Conservation (phyloP, 2,797 vertebrate species). For the Pseudochirops corinnae region DNA sequence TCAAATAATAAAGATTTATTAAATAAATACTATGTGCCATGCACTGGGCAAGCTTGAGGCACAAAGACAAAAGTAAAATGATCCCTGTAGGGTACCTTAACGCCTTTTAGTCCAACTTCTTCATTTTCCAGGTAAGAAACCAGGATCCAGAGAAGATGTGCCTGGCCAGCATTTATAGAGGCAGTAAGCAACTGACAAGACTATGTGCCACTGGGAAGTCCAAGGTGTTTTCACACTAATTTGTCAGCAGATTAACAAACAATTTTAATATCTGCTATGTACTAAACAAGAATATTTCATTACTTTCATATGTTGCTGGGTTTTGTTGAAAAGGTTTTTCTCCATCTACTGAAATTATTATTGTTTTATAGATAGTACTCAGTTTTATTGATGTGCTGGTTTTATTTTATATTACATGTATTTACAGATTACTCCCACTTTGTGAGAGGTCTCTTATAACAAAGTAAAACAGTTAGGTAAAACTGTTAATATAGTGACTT, state of each 20-base stretch:
- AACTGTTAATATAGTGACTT: neutral
- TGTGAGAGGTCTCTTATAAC: neutral
- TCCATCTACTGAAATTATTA: neutral
- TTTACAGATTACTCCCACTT: neutral
- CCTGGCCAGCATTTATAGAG: neutral
- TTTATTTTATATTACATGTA: neutral
- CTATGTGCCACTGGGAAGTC: neutral
- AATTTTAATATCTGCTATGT: slow-evolving; percentile 41
- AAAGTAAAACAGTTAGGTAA: neutral
- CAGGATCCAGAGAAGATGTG: neutral
- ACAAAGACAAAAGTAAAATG: neutral
- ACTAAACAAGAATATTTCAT: slow-evolving; percentile 1
- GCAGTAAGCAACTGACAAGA: neutral
- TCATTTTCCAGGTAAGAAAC: neutral
- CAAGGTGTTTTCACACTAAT: slow-evolving; percentile 46
- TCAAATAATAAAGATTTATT: neutral
- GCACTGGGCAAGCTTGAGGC: neutral
- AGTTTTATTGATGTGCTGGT: neutral
- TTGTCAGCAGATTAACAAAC: slow-evolving; percentile 62
- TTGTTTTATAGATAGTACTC: neutral
- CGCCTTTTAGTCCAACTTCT: neutral
- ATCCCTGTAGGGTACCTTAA: neutral
- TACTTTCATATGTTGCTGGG: neutral
- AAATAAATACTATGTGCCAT: no score
- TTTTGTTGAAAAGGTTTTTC: neutral